A percentile compares a stretch with the other conserved stretches of the same genome.
Evolutionary conservation across 2,113 vertebrate genomes (phyloP).

Genomic region (Microcebus ravelobensis): DNA sequence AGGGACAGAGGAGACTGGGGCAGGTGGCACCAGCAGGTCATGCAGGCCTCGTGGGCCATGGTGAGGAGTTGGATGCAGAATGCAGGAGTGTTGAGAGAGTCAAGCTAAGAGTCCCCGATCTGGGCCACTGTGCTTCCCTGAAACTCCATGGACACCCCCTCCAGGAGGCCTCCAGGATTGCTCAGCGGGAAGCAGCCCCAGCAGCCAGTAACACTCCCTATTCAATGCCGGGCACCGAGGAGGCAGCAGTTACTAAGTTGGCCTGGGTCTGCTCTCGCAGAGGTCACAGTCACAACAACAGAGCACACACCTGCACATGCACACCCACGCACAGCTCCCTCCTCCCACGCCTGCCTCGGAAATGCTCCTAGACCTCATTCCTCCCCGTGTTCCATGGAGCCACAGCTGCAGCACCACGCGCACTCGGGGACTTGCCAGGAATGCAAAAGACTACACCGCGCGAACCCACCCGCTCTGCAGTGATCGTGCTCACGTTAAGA

Average conservation of each 20-base stretch:
- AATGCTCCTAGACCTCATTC: not conserved
- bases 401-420: not conserved
- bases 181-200: not conserved
- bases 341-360: not conserved
- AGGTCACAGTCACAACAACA: not conserved
- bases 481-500: not conserved
- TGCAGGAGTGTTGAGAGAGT: not conserved
- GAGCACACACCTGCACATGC: not conserved
- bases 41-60: not conserved
- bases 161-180: not conserved
- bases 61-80: not conserved
- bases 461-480: no score
- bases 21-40: not conserved
- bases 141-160: not conserved
- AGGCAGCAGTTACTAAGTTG: not conserved
- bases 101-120: not conserved
- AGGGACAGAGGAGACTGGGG: not conserved
- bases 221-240: not conserved
- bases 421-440: not conserved
- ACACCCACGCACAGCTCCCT: rapidly evolving
- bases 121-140: not conserved
- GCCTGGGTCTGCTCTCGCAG: not conserved
- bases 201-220: not conserved
- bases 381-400: not conserved
- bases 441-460: not conserved